Conservation (phyloP, 2,888 invertebrate genomes). For the Neoaliturus tenellus region DNA sequence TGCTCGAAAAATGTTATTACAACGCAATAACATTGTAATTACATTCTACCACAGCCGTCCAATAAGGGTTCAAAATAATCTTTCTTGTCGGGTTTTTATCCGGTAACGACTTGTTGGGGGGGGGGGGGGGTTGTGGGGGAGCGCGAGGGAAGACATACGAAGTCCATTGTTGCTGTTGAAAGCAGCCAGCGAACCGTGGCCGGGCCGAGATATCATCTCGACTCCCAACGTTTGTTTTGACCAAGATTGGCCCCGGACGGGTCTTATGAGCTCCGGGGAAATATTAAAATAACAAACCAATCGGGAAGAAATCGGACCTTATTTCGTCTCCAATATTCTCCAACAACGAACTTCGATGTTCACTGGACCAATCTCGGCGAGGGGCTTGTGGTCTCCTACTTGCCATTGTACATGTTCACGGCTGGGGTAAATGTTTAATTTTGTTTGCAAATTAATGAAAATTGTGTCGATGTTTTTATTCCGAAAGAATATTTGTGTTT, state of each 20-base stretch:
- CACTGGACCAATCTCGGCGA: too few species aligned
- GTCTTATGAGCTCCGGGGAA: conserved; percentile 26
- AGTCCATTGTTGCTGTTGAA: not conserved
- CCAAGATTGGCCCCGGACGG: not conserved
- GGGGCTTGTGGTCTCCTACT: too few species aligned
- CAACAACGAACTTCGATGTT: not conserved
- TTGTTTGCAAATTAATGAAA: too few species aligned
- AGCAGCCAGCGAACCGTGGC: not conserved
- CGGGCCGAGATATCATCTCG: not conserved
- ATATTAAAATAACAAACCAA: conserved; percentile 30
- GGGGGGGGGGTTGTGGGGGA: not conserved
- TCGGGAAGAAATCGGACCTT: conserved; percentile 16
- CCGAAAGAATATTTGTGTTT: too few species aligned
- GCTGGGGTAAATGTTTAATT: too few species aligned
- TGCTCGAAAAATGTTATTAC: too few species aligned
- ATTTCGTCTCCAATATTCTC: not conserved
- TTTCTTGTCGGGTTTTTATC: not conserved
- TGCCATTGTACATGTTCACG: too few species aligned
- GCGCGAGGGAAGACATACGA: not conserved
- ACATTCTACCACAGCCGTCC: too few species aligned
- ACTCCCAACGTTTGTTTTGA: not conserved
- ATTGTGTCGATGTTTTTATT: too few species aligned
- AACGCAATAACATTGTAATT: too few species aligned
- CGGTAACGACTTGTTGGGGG: not conserved
- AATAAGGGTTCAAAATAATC: too few species aligned